These are phyloP conservation scores for Halictus ligatus DNA, from an alignment of 2,888 invertebrate species.

Conservation along the genomic window DNA sequence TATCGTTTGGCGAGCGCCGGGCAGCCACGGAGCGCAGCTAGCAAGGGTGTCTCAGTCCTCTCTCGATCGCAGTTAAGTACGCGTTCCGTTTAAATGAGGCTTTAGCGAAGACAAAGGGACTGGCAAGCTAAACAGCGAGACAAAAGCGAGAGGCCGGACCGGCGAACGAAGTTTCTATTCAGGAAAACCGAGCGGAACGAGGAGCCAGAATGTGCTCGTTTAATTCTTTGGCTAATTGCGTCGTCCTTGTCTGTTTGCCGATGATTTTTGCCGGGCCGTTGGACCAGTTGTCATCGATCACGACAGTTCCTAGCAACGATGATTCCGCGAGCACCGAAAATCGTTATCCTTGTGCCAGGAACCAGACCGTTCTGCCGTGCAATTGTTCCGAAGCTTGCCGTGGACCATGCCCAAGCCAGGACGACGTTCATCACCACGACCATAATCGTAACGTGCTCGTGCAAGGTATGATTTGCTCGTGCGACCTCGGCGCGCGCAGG, in stretches of 20 bases:
- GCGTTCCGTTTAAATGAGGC: conserved; percentile 34
- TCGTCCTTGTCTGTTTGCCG: not conserved
- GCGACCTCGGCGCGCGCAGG: conserved; percentile 69
- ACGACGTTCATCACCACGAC: not conserved
- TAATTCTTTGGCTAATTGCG: conserved; percentile 5
- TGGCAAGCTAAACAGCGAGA: conserved; percentile 18
- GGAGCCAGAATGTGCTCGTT: conserved; percentile 6
- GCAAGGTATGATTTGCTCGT: conserved; percentile 77
- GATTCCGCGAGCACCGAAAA: not conserved
- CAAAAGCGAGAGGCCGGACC: conserved; percentile 4
- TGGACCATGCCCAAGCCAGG: not conserved
- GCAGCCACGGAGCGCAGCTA: not conserved
- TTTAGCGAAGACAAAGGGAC: conserved; percentile 16
- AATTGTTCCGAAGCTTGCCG: not conserved
- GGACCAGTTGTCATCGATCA: not conserved
- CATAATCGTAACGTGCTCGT: conserved; percentile 56
- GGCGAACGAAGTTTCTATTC: not conserved
- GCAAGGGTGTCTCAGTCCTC: conserved; percentile 43
- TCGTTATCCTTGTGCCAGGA: not conserved
- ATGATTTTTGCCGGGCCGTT: not conserved
- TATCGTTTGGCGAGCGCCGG: conserved; percentile 30
- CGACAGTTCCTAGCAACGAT: not conserved
- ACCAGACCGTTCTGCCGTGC: not conserved
- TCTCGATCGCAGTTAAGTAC: conserved; percentile 39
- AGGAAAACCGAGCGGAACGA: not conserved